Evolutionary conservation across 1,140 invertebrate species (phyloP), one percentile per base, ranked within the genome.

Genomic region (Hesperophylax magnus): DNA sequence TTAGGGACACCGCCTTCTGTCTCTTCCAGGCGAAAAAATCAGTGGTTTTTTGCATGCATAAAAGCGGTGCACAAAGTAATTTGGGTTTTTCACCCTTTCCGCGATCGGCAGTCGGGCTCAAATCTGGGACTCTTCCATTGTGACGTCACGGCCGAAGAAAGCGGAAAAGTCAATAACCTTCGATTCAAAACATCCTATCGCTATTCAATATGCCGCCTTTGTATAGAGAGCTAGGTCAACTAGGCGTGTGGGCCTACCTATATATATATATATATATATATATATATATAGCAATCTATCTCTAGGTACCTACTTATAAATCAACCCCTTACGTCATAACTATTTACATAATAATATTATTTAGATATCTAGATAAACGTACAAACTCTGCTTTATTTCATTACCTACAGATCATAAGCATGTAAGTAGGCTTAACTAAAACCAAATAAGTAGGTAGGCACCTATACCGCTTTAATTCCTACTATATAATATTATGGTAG

Each of bases 91-190:
- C 63, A 67, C 63, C 63, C 63, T 67, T 67, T 67, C 7, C 8
- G 24, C 27, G 27, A 67, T 15, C 17, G 17, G 27, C 63, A 67
- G 17, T 17, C 22, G 63, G 22, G 22, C 27, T n/a, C 22, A 72
- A 52, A 9, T 18, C 18, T n/a, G 34, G 69, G 18, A 47, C n/a
- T 71, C 9, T 52, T 52, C 67, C 52, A 56, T 24, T 56, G 71
- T 56, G 71, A 58, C 71, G 71, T 75, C 52, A 75, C 52, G 15
- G 24, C 20, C 24, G 27, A 56, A 58, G 54, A 58, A 58, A 58
- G 53, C 39, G 39, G 53, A 18, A 75, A 71, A 75, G 71, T 75
- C 71, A 75, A 75, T 75, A 75, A 75, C 71, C 71, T 75, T 56
- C 52, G 54, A 75, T 75, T 75, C 52, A 75, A 56, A 75, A 75